phyloP scores from a whole-genome alignment of 2,888 invertebrate species.

The Chesias legatella region DNA sequence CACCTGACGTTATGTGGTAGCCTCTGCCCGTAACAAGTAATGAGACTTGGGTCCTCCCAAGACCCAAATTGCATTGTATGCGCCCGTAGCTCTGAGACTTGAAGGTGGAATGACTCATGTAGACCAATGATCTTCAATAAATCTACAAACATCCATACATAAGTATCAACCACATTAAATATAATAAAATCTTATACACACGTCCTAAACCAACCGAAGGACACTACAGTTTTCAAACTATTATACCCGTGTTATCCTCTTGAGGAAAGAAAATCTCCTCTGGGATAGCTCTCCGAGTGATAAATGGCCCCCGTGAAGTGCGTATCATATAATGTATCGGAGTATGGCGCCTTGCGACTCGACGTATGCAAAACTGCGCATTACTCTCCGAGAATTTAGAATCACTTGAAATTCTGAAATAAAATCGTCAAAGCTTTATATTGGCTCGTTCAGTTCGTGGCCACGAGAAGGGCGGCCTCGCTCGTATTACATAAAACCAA shows the following conservation, averaged over 20 bases:
- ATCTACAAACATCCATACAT: too few relatives aligned
- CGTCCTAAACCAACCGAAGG: constrained; percentile 9
- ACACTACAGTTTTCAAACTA: constrained; percentile 5
- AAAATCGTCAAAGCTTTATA: constrained; percentile 77
- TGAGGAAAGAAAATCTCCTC: too few relatives aligned
- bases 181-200: too few relatives aligned
- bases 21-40: too few relatives aligned
- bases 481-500: neutral
- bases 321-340: constrained; percentile 27
- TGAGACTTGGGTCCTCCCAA: too few relatives aligned
- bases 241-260: constrained; percentile 2
- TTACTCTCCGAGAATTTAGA: constrained; percentile 65
- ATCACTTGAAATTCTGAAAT: constrained; percentile 73
- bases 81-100: too few relatives aligned
- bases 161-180: too few relatives aligned
- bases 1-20: too few relatives aligned
- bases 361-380: constrained; percentile 46
- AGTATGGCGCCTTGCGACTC: constrained; percentile 17
- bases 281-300: too few relatives aligned
- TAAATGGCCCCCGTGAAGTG: neutral
- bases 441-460: constrained; percentile 56
- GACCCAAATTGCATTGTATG: too few relatives aligned
- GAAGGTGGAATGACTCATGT: too few relatives aligned
- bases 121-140: too few relatives aligned
- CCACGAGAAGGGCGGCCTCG: constrained; percentile 32